phyloP scores from a whole-genome alignment of 2,113 vertebrate genomes.

The Neofelis nebulosa region DNA sequence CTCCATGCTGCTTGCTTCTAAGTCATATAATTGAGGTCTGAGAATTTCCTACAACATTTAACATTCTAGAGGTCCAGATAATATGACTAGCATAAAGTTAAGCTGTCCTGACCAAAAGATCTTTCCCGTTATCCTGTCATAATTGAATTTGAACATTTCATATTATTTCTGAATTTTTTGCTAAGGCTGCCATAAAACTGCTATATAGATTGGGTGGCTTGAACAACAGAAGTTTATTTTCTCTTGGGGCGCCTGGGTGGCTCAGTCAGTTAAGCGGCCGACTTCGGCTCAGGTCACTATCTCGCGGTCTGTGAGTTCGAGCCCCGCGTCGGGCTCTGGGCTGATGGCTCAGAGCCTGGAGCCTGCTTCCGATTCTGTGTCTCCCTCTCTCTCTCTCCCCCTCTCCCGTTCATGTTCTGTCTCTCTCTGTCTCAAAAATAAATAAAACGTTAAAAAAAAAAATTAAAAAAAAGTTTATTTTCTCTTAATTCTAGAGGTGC shows the following conservation, averaged over 20 bases:
- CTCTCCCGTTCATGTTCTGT: too few species aligned
- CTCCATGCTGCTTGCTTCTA: background rate
- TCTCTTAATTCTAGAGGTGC: background rate
- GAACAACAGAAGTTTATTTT: background rate
- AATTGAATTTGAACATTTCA: background rate
- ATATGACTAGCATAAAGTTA: background rate
- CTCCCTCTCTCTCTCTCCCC: too few species aligned
- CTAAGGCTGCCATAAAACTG: background rate
- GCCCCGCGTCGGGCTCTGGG: too few species aligned
- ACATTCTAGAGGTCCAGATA: background rate
- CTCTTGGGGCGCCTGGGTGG: background rate
- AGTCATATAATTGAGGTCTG: background rate
- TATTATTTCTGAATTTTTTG: slow-evolving; percentile 11
- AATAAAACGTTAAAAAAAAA: too few species aligned
- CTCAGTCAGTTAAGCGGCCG: too few species aligned
- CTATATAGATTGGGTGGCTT: background rate
- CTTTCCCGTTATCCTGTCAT: background rate
- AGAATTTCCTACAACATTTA: background rate
- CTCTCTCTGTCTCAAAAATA: too few species aligned
- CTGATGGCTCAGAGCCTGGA: too few species aligned
- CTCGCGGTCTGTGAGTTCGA: too few species aligned
- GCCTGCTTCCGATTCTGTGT: too few species aligned
- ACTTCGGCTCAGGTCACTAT: too few species aligned
- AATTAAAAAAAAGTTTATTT: background rate
- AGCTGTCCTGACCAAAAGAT: background rate